Percentiles rank a stretch among this genome's conserved stretches.
phyloP scores from a whole-genome alignment of 2,888 invertebrate genomes.

The Stenurella melanura region DNA sequence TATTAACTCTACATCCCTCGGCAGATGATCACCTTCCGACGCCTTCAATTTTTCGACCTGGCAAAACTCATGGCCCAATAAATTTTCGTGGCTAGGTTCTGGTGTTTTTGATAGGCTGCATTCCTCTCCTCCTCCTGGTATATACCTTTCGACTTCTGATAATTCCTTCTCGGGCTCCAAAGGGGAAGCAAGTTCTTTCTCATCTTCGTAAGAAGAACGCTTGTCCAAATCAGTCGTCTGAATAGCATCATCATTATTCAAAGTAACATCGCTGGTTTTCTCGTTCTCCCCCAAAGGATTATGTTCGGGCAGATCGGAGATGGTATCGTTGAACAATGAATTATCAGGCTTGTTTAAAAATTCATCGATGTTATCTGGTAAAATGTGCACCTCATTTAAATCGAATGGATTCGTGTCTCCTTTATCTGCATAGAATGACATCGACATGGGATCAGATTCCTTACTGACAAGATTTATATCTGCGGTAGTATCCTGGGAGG shows the following conservation, averaged over 20 bases:
- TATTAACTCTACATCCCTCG: slow-evolving; percentile 41
- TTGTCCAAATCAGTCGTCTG: slow-evolving; percentile 66
- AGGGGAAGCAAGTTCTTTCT: slow-evolving; percentile 64
- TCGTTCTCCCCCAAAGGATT: slow-evolving; percentile 54
- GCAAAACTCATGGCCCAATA: slow-evolving; percentile 48
- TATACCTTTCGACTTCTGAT: slow-evolving; percentile 28
- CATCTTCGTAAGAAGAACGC: slow-evolving; percentile 59
- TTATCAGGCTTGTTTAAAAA: slow-evolving; percentile 60
- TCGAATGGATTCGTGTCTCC: slow-evolving; percentile 74
- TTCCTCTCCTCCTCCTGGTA: slow-evolving; percentile 45
- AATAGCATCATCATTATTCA: slow-evolving; percentile 61
- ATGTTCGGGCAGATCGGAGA: slow-evolving; percentile 66
- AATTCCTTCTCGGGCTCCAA: slow-evolving; percentile 57
- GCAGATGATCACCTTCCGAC: slow-evolving; percentile 17
- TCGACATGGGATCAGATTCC: slow-evolving; percentile 80
- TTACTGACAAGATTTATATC: slow-evolving; percentile 67
- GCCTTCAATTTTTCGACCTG: slow-evolving; percentile 21
- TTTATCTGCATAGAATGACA: slow-evolving; percentile 80
- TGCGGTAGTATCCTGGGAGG: slow-evolving; percentile 40
- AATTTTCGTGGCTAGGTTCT: slow-evolving; percentile 54
- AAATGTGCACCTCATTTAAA: slow-evolving; percentile 77
- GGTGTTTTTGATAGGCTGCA: slow-evolving; percentile 49
- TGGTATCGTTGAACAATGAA: slow-evolving; percentile 59
- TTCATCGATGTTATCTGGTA: slow-evolving; percentile 75
- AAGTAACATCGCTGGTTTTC: neutral